These are phyloP conservation scores for Pocillopora meandrina DNA, from an alignment of 92 coral and sea anemone species.

Conservation along the genomic window DNA sequence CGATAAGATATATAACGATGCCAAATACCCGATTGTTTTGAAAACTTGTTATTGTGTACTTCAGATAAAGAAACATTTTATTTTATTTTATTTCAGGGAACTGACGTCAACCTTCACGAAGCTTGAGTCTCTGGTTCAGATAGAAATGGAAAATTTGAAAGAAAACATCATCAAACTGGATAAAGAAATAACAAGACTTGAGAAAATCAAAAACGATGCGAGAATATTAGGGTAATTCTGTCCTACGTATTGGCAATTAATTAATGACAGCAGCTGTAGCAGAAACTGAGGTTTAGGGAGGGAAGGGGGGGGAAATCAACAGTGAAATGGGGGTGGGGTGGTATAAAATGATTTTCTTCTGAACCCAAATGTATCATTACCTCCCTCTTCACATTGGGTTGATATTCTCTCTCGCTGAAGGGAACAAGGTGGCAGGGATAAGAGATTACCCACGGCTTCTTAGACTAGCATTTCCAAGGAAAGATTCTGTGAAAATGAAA, in stretches of 20 bases:
- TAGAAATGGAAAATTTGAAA: constrained; percentile 85
- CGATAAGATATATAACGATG: no score
- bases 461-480: no score
- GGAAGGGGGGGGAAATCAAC: neutral
- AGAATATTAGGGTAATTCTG: constrained; percentile 72
- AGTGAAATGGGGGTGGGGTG: neutral
- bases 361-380: no score
- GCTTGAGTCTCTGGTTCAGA: constrained; percentile 74
- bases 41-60: neutral
- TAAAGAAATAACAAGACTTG: constrained; percentile 85
- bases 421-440: no score
- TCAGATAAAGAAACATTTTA: neutral
- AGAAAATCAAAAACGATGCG: constrained; percentile 77
- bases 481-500: no score
- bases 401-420: no score
- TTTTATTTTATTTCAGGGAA: constrained; percentile 59
- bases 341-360: neutral
- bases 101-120: constrained; percentile 81
- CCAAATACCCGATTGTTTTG: no score
- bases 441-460: no score
- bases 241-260: neutral
- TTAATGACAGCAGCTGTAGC: neutral
- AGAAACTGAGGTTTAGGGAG: neutral
- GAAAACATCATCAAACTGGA: constrained; percentile 79
- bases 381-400: no score